Evolutionary conservation across 2,888 invertebrate species (phyloP).

Genomic region (Orgyia antiqua): DNA sequence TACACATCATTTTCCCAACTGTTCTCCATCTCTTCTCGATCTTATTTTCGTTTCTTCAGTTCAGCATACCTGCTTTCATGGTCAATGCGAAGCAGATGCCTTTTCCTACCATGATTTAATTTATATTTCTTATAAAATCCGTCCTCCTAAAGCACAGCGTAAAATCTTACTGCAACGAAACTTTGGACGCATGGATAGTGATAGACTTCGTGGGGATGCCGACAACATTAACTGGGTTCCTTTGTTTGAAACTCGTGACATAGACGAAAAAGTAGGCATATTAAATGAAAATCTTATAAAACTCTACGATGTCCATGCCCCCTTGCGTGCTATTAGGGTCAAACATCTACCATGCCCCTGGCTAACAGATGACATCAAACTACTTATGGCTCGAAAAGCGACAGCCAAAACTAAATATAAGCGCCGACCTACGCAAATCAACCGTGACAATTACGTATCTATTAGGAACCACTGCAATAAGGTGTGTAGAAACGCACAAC

Average conservation of each 20-base stretch:
- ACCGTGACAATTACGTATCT: too few species aligned
- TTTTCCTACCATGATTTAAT: too few species aligned
- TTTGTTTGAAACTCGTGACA: not conserved
- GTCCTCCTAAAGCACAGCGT: not conserved
- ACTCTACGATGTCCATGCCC: not conserved
- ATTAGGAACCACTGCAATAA: too few species aligned
- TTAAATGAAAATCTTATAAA: not conserved
- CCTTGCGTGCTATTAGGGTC: not conserved
- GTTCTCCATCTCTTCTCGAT: too few species aligned
- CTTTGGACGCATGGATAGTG: not conserved
- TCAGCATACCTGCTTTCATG: not conserved
- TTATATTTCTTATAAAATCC: not conserved
- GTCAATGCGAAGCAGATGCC: not conserved
- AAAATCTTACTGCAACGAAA: not conserved
- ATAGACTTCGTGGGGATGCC: not conserved
- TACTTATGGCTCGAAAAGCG: not conserved
- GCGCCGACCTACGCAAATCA: too few species aligned
- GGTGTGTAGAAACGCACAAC: too few species aligned
- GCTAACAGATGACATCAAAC: not conserved
- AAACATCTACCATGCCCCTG: not conserved
- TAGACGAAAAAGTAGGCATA: not conserved
- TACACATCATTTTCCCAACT: too few species aligned
- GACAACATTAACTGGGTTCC: too few species aligned
- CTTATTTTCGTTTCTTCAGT: not conserved
- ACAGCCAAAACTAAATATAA: not conserved